Percentiles rank a stretch among this genome's conserved stretches.
These are phyloP conservation scores for Pseudotriccus pelzelni DNA, from an alignment of 2,797 vertebrate species.

Conservation along the genomic window DNA sequence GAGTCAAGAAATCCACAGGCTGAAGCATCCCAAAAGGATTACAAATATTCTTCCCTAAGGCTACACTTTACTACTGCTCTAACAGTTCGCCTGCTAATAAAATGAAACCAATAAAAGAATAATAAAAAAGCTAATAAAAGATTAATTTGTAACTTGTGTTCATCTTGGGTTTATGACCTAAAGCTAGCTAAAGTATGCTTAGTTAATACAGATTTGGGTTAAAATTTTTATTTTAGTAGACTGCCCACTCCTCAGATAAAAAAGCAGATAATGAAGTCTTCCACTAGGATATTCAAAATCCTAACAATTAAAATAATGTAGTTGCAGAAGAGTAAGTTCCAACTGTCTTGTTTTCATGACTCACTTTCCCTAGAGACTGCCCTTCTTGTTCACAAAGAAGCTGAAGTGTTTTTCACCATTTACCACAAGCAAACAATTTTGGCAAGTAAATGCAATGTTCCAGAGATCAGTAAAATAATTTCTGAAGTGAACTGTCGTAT, in stretches of 20 bases:
- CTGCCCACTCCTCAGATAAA: background rate
- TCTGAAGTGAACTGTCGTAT: background rate
- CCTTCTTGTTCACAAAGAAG: background rate
- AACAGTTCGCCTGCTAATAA: constrained; percentile 1
- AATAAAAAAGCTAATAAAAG: constrained; percentile 14
- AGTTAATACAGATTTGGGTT: background rate
- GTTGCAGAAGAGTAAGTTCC: background rate
- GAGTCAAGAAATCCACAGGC: background rate
- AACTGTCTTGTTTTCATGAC: background rate
- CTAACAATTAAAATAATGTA: constrained; percentile 14
- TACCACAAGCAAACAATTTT: constrained; percentile 47
- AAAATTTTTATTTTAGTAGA: background rate
- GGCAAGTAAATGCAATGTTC: constrained; percentile 35
- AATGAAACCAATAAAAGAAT: constrained; percentile 30
- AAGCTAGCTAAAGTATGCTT: background rate
- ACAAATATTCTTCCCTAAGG: constrained; percentile 7
- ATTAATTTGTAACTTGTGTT: background rate
- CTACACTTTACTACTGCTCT: background rate
- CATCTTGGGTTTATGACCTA: background rate
- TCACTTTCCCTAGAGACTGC: background rate
- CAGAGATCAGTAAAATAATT: constrained; percentile 62
- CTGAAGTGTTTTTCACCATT: background rate
- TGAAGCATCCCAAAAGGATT: background rate
- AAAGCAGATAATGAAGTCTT: background rate
- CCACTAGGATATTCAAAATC: constrained; percentile 1